Evolutionary conservation across 1,140 invertebrate genomes (phyloP), one percentile per base, ranked within the genome.

Genomic region (Elymnias hypermnestra): DNA sequence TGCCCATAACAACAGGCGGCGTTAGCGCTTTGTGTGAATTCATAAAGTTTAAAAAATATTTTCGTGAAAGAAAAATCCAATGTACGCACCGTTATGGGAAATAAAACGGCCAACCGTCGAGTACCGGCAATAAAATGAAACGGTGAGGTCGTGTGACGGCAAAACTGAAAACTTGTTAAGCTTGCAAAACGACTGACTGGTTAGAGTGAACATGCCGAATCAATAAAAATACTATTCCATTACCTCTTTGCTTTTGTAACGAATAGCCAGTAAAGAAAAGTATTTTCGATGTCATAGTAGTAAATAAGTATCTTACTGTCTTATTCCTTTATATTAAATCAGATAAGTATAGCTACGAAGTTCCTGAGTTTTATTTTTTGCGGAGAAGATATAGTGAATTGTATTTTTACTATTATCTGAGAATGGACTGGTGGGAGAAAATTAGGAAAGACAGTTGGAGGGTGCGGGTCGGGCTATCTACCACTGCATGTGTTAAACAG

Each of bases 81-180:
- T 54, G 57, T 59, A 63, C 44, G 60, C 28, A 63, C 46, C 60
- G 63, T 70, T 72, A 74, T 79, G 62, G 57, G 52, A 66, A 72
- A 77, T 66, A 81, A 75, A 78, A 70, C 57, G 57, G 29, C 29
- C 58, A 60, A 66, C 63, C 68, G 71, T 74, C 65, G 74, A 60
- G 67, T 54, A 57, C 57, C 53, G 56, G 47, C 65, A 66, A 71
- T 74, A 68, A 70, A 79, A 83, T 69, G 63, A 72, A 79, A 77
- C 57, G 40, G 57, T 53, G 62, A 56, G 66, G 57, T 70, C 58
- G 51, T 68, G 64, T 65, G 64, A 68, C 60, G 57, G 59, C 46
- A 42, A 47, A 63, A 56, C 61, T 76, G 74, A 76, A 83, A 78
- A 78, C 76, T 78, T 72, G 69, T 83, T 81, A 81, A 83, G 76